These are phyloP conservation scores for Zosterops borbonicus DNA, from an alignment of 2,113 vertebrate genomes.

Conservation along the genomic window DNA sequence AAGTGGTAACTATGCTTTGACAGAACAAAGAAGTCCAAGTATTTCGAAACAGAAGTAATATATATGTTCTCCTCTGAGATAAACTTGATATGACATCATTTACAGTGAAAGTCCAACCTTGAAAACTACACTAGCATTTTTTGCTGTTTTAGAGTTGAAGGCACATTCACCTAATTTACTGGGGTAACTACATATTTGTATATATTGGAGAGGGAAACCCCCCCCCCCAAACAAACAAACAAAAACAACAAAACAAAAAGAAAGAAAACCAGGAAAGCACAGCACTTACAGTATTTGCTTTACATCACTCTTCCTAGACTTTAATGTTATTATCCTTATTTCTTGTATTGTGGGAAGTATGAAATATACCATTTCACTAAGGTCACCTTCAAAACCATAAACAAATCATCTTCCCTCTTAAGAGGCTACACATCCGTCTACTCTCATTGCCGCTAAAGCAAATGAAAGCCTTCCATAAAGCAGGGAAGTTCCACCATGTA, in stretches of 20 bases:
- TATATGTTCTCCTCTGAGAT: neutral
- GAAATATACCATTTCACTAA: neutral
- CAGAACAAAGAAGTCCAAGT: neutral
- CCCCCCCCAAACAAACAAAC: neutral
- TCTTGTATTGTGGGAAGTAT: neutral
- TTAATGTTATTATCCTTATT: neutral
- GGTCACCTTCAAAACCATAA: neutral
- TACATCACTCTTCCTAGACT: neutral
- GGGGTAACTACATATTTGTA: neutral
- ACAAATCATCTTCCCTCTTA: neutral
- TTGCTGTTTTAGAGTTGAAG: neutral
- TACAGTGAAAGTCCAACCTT: neutral
- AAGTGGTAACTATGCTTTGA: neutral
- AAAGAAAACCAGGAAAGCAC: neutral
- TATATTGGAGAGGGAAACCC: neutral
- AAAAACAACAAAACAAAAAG: neutral
- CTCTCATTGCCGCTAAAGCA: neutral
- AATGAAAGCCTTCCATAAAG: neutral
- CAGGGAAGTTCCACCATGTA: neutral
- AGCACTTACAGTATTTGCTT: neutral
- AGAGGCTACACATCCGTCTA: neutral
- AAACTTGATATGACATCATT: neutral
- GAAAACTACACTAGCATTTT: neutral
- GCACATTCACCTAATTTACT: neutral
- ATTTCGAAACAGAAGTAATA: neutral